A percentile compares a stretch with the other conserved stretches of the same genome.
Evolutionary conservation across 2,888 invertebrate species (phyloP).

Genomic region (Amphipyra berbera): DNA sequence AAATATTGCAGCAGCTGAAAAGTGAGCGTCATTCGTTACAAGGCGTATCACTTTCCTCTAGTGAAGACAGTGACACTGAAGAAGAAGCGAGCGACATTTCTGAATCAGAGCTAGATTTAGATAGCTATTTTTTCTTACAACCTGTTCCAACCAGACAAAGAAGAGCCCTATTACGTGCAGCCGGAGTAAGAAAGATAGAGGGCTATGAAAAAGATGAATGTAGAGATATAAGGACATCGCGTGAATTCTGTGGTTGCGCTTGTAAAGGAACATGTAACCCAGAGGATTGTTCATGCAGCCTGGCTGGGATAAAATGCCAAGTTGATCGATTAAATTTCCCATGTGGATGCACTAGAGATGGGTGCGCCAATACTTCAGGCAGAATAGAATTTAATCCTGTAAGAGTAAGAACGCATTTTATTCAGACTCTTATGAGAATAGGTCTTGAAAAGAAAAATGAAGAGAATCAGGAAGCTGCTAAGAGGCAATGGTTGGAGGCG

Average conservation of each 20-base stretch:
- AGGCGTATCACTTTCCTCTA: constrained; percentile 91
- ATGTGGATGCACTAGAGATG: constrained; percentile 98
- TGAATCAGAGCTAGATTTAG: constrained; percentile 96
- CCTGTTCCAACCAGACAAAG: constrained; percentile 98
- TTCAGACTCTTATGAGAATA: constrained; percentile 98
- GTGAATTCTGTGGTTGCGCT: constrained; percentile 98
- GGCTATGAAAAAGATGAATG: constrained; percentile 98
- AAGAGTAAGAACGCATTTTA: constrained; percentile 98
- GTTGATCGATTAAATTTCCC: constrained; percentile 99
- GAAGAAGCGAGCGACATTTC: constrained; percentile 95
- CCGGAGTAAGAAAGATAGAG: constrained; percentile 98
- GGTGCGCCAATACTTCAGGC: constrained; percentile 97
- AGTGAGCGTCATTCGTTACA: constrained; percentile 91
- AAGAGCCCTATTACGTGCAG: constrained; percentile 95
- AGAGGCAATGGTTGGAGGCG: constrained; percentile 85
- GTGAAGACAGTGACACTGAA: constrained; percentile 95
- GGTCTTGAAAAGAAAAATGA: constrained; percentile 96
- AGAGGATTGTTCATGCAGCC: constrained; percentile 98
- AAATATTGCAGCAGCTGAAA: constrained; percentile 93
- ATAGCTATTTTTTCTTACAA: constrained; percentile 97
- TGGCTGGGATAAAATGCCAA: constrained; percentile 99
- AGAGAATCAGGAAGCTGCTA: constrained; percentile 85
- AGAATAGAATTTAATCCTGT: constrained; percentile 99
- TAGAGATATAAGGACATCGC: constrained; percentile 96
- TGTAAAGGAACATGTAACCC: constrained; percentile 98